phyloP scores from a whole-genome alignment of 2,113 vertebrate genomes.

The Ramphastos sulfuratus region DNA sequence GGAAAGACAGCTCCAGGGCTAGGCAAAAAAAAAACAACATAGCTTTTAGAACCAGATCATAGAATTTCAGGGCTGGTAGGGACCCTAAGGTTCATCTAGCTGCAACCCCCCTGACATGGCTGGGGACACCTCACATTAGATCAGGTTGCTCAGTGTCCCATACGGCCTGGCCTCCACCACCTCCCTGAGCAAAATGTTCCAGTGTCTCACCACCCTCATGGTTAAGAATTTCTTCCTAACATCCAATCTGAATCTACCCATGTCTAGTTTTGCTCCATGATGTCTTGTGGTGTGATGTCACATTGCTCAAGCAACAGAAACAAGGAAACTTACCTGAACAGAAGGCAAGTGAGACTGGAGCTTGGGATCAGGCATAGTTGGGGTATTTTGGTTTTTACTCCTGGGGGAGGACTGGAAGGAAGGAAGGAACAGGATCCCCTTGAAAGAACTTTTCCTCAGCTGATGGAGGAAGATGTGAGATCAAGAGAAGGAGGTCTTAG shows the following conservation, averaged over 20 bases:
- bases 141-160: no score
- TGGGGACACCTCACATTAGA: no score
- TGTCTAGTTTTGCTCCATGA: no score
- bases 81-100: no score
- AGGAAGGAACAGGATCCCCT: background rate
- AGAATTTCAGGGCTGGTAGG: no score
- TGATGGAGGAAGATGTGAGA: background rate
- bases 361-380: background rate
- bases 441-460: background rate
- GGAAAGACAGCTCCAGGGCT: background rate
- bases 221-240: no score
- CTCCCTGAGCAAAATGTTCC: no score
- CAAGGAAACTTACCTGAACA: background rate
- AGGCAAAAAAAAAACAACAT: no score
- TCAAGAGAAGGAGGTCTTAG: background rate
- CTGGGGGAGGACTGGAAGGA: background rate
- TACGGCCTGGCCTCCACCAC: no score
- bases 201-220: no score
- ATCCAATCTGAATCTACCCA: no score
- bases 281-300: background rate
- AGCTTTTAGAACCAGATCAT: background rate
- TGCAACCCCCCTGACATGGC: no score
- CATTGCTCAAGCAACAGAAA: background rate
- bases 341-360: background rate
- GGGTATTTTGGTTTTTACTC: background rate